Evolutionary conservation across 2,113 vertebrate genomes (phyloP).

Genomic region (Hippocampus mohnikei): DNA sequence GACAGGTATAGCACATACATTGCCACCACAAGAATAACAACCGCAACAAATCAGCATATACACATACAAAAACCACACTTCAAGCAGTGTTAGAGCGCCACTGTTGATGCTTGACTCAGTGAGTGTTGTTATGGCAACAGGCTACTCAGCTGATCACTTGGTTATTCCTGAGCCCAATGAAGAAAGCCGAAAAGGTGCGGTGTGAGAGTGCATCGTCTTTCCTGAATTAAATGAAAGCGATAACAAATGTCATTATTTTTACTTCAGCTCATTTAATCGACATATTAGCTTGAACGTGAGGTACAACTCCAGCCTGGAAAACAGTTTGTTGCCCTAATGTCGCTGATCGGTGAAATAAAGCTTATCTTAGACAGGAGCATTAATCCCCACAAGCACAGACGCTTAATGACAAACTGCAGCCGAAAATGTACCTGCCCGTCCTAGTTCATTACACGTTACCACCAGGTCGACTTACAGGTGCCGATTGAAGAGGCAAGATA

Average conservation of each 20-base stretch:
- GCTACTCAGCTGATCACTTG: background rate
- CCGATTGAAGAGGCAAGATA: background rate
- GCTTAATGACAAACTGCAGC: background rate
- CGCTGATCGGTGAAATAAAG: background rate
- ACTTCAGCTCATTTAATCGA: background rate
- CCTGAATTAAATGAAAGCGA: background rate
- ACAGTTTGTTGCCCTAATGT: background rate
- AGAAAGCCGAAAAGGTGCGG: background rate
- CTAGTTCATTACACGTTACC: background rate
- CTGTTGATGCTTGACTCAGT: slow-evolving; percentile 11
- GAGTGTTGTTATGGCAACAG: slow-evolving; percentile 6
- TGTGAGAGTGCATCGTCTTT: background rate
- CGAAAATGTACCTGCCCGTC: background rate
- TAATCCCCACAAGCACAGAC: background rate
- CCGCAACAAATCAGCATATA: background rate
- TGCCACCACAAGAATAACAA: too few species aligned
- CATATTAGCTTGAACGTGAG: background rate
- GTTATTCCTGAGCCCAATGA: background rate
- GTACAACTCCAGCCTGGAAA: background rate
- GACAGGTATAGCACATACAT: background rate
- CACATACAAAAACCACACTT: background rate
- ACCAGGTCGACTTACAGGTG: background rate
- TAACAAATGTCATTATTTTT: background rate
- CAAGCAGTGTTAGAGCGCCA: background rate
- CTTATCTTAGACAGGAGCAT: background rate